Percentiles rank a stretch among this genome's conserved stretches.
phyloP scores from a whole-genome alignment of 2,113 vertebrate genomes.

The Sphyrna mokarran region DNA sequence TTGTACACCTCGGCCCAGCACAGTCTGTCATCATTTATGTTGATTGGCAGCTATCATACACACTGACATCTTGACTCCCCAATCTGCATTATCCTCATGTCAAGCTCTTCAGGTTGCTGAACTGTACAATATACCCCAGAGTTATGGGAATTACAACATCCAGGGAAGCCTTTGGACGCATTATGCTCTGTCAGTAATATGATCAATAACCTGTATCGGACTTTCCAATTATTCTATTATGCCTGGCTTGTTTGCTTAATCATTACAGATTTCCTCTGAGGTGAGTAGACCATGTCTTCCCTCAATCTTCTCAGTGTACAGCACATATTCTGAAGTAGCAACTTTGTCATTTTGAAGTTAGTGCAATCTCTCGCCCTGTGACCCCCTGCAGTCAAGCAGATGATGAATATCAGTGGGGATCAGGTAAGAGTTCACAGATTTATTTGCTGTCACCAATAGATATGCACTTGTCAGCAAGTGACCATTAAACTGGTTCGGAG shows the following conservation, averaged over 20 bases:
- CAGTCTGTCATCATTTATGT: neutral
- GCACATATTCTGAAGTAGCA: neutral
- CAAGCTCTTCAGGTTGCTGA: neutral
- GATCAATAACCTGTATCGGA: neutral
- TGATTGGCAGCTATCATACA: neutral
- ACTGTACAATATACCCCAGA: neutral
- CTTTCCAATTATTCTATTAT: neutral
- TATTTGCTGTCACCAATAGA: neutral
- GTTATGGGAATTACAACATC: neutral
- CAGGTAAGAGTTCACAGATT: neutral
- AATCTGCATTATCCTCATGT: neutral
- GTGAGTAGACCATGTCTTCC: neutral
- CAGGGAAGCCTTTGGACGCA: neutral
- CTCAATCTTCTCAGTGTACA: neutral
- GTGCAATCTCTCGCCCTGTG: too few species aligned
- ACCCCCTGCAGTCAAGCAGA: neutral
- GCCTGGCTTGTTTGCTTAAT: neutral
- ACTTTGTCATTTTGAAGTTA: neutral
- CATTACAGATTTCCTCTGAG: neutral
- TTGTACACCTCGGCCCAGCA: neutral
- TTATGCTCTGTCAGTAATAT: neutral
- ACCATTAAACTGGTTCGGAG: too few species aligned
- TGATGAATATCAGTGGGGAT: neutral
- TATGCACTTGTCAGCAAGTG: too few species aligned
- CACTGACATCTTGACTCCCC: neutral